phyloP scores from a whole-genome alignment of 2,888 invertebrate species.

The Micoletzkya japonica region DNA sequence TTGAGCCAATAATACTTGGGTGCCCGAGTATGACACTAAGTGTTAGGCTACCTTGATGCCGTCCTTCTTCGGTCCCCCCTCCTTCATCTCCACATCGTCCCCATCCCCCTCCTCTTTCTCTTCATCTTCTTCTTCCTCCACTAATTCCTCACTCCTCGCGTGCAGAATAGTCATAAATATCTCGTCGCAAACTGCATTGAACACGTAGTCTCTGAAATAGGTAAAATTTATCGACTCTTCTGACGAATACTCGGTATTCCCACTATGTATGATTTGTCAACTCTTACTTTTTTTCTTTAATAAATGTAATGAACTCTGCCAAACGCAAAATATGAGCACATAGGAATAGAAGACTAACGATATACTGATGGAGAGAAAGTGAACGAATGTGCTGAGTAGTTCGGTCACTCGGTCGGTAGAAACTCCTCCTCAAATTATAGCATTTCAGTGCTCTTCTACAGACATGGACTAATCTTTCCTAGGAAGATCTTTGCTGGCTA shows the following conservation, averaged over 20 bases:
- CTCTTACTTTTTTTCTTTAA: too few relatives aligned
- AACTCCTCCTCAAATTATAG: too few relatives aligned
- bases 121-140: conserved; percentile 40
- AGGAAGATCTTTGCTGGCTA: too few relatives aligned
- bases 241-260: too few relatives aligned
- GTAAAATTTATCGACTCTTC: too few relatives aligned
- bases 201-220: conserved; percentile 50
- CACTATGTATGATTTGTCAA: too few relatives aligned
- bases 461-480: too few relatives aligned
- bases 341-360: conserved; percentile 64
- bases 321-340: conserved; percentile 31
- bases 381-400: conserved; percentile 69
- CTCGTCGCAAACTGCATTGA: conserved; percentile 52
- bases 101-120: conserved; percentile 30
- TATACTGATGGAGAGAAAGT: conserved; percentile 73
- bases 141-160: conserved; percentile 42
- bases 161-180: conserved; percentile 57
- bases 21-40: neutral
- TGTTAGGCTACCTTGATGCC: conserved; percentile 34
- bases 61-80: conserved; percentile 1
- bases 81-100: neutral
- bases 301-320: neutral
- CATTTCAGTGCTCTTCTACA: too few relatives aligned
- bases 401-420: conserved; percentile 65
- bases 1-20: too few relatives aligned